Percentiles rank a stretch among this genome's conserved stretches.
Evolutionary conservation across 1,140 invertebrate species (phyloP).

Genomic region (Achatina immaculata): DNA sequence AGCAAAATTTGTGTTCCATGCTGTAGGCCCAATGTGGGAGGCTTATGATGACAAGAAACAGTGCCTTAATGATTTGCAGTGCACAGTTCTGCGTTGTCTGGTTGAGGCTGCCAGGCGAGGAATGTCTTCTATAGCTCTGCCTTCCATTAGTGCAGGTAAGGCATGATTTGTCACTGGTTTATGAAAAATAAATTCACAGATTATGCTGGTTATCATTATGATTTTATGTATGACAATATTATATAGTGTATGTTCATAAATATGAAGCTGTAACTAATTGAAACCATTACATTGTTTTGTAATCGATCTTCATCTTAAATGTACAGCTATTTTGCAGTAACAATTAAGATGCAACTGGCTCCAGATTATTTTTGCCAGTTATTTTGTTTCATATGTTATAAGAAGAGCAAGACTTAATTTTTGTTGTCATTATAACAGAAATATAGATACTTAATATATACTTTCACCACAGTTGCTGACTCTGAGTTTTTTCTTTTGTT

Average conservation of each 20-base stretch:
- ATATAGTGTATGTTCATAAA: too few relatives aligned
- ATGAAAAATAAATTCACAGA: too few relatives aligned
- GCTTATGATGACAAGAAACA: slow-evolving; percentile 24
- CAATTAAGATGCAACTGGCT: too few relatives aligned
- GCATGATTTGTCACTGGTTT: not conserved
- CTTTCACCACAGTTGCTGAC: not conserved
- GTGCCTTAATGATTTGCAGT: slow-evolving; percentile 45
- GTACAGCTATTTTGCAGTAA: too few relatives aligned
- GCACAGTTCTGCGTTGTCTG: slow-evolving; percentile 49
- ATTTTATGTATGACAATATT: too few relatives aligned
- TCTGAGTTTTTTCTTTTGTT: not conserved
- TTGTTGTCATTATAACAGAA: too few relatives aligned
- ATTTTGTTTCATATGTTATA: too few relatives aligned
- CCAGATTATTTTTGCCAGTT: too few relatives aligned
- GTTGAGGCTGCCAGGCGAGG: slow-evolving; percentile 26
- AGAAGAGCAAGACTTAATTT: too few relatives aligned
- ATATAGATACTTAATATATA: not conserved
- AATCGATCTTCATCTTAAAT: slow-evolving; percentile 47
- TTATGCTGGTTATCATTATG: too few relatives aligned
- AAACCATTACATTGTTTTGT: too few relatives aligned
- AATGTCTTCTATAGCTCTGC: slow-evolving; percentile 47
- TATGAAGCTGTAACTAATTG: too few relatives aligned
- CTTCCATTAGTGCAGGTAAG: slow-evolving; percentile 54
- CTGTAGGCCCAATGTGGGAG: slow-evolving; percentile 52
- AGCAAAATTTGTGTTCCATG: slow-evolving; percentile 53